Evolutionary conservation across 37 sponge, comb jelly and placozoan species (phyloP), one percentile per base, ranked within the genome.

Genomic region (Aplysina aerophoba): DNA sequence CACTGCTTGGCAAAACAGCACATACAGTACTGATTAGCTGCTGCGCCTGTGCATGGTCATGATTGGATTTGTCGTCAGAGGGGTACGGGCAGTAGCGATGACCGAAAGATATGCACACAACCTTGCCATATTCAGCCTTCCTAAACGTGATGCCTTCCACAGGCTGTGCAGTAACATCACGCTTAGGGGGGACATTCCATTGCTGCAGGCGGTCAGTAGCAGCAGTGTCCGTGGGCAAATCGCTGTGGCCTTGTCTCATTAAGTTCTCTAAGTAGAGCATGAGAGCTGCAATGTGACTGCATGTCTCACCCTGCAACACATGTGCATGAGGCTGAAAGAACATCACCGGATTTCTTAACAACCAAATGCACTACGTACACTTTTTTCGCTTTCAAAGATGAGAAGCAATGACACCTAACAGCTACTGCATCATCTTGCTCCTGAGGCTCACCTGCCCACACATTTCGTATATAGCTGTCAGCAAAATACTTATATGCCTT

Each of bases 241-340:
- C n/a, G 69, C 28, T 67, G 19, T 25, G 14, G 69, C 28, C 69
- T 67, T 67, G 15, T 16, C 14, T 21, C 69, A 14, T 25, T 28
- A 67, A 28, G 69, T 67, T 28, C 27, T 67, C 69, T 14, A 67
- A 28, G n/a, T 67, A 67, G 27, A 67, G n/a, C 14, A 67, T 21
- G 13, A 67, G 28, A n/a, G 69, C 69, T 24, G 69, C 69, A 14
- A 67, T 22, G 27, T 67, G 69, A n/a, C 69, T 67, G 27, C 69
- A 67, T 25, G 69, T n/a, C n/a, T 67, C 25, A 25, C 69, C 69
- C 69, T 14, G 69, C 69, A 25, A 67, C 69, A 67, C 69, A 67
- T 21, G 19, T 67, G 28, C 69, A 67, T 25, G 69, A 21, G 15
- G 27, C 69, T 14, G 27, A 21, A 14, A 67, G 13, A 67, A 67